Conservation (phyloP, 2,113 vertebrate genomes). For the Antechinus stuartii region DNA sequence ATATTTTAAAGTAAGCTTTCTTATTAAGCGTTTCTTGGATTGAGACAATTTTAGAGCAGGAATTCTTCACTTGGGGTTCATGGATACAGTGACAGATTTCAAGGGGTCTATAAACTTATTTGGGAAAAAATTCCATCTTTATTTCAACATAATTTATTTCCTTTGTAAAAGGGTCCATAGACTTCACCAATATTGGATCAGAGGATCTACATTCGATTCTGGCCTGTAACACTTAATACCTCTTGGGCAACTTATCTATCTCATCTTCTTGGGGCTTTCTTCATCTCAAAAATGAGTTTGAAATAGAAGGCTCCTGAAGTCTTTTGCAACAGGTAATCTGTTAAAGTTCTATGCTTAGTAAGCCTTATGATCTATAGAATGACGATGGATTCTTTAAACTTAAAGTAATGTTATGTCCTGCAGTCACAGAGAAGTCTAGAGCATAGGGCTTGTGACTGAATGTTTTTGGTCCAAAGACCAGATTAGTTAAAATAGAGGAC, state of each 20-base stretch:
- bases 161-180: background rate
- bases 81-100: background rate
- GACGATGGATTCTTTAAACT: background rate
- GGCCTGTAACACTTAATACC: background rate
- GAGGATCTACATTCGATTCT: background rate
- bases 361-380: background rate
- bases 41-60: background rate
- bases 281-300: background rate
- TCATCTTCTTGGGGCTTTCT: background rate
- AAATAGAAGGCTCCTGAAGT: background rate
- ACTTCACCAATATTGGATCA: background rate
- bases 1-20: background rate
- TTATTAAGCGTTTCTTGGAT: background rate
- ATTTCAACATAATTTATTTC: background rate
- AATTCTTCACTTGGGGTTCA: background rate
- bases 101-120: background rate
- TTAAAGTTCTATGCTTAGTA: background rate
- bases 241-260: background rate
- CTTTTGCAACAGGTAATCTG: background rate
- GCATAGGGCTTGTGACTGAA: background rate
- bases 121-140: background rate
- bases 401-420: background rate
- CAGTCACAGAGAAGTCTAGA: background rate
- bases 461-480: background rate
- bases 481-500: background rate